Conservation (phyloP, 2,113 vertebrate species). For the Rhodinocichla rosea region DNA sequence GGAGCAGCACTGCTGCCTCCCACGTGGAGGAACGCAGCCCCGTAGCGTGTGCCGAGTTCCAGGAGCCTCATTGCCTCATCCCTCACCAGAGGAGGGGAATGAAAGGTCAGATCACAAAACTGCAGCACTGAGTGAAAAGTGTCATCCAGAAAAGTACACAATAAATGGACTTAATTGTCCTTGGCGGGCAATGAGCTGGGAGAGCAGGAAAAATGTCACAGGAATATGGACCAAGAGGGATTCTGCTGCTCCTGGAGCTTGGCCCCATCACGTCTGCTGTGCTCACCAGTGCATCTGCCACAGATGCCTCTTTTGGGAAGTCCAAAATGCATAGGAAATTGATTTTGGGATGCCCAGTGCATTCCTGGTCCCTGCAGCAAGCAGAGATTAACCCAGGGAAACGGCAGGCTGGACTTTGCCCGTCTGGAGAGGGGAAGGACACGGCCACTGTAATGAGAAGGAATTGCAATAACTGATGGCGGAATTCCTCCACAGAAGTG, state of each 20-base stretch:
- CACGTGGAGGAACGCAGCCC: not conserved
- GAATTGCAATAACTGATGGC: not conserved
- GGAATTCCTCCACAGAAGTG: not conserved
- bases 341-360: not conserved
- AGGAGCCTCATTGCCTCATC: not conserved
- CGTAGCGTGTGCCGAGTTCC: accelerated
- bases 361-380: not conserved
- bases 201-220: not conserved
- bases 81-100: not conserved
- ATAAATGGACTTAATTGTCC: not conserved
- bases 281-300: not conserved
- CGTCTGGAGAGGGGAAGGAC: not conserved
- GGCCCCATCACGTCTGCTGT: not conserved
- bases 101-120: not conserved
- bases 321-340: not conserved
- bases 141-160: not conserved
- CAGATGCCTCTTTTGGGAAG: not conserved
- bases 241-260: not conserved
- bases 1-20: not conserved
- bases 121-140: not conserved
- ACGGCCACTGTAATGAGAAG: not conserved
- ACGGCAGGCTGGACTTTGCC: not conserved
- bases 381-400: not conserved
- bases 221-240: not conserved
- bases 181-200: not conserved